A percentile compares a stretch with the other conserved stretches of the same genome.
Conservation (phyloP, 2,797 vertebrate genomes). For the Labroides dimidiatus region DNA sequence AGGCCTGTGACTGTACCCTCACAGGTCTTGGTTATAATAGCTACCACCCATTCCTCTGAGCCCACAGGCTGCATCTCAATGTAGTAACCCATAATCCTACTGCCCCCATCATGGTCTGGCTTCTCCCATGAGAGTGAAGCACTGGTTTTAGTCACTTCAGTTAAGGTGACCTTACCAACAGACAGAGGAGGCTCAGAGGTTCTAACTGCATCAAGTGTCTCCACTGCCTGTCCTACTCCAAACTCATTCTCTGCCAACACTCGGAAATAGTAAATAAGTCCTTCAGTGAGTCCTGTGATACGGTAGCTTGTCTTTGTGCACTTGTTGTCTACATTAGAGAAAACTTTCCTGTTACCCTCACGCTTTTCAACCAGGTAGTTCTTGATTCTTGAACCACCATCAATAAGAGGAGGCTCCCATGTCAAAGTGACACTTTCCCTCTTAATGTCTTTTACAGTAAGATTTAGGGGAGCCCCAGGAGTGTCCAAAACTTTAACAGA, state of each 20-base stretch:
- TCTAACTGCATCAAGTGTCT: slow-evolving; percentile 91
- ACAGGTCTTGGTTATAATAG: slow-evolving; percentile 91
- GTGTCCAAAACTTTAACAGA: slow-evolving; percentile 97
- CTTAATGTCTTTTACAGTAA: slow-evolving; percentile 93
- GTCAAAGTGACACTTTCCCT: slow-evolving; percentile 90
- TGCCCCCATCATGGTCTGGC: slow-evolving; percentile 97
- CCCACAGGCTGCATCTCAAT: slow-evolving; percentile 96
- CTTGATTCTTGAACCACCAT: slow-evolving; percentile 95
- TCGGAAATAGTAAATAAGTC: slow-evolving; percentile 96
- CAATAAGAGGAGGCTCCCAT: slow-evolving; percentile 96
- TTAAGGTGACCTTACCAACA: slow-evolving; percentile 95
- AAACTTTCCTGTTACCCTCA: slow-evolving; percentile 95
- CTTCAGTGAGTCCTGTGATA: slow-evolving; percentile 94
- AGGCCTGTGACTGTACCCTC: slow-evolving; percentile 91
- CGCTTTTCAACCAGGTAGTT: slow-evolving; percentile 98
- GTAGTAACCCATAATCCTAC: slow-evolving; percentile 95
- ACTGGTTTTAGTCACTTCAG: slow-evolving; percentile 93
- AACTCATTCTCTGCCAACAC: slow-evolving; percentile 99
- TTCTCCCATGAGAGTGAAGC: slow-evolving; percentile 96
- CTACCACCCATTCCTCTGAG: slow-evolving; percentile 93
- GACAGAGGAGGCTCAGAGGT: slow-evolving; percentile 95
- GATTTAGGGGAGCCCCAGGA: slow-evolving; percentile 92
- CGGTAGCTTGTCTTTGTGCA: slow-evolving; percentile 96
- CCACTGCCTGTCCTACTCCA: slow-evolving; percentile 90
- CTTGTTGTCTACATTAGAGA: slow-evolving; percentile 93